These are phyloP conservation scores for Lacerta agilis DNA, from an alignment of 2,797 vertebrate genomes.

Conservation along the genomic window DNA sequence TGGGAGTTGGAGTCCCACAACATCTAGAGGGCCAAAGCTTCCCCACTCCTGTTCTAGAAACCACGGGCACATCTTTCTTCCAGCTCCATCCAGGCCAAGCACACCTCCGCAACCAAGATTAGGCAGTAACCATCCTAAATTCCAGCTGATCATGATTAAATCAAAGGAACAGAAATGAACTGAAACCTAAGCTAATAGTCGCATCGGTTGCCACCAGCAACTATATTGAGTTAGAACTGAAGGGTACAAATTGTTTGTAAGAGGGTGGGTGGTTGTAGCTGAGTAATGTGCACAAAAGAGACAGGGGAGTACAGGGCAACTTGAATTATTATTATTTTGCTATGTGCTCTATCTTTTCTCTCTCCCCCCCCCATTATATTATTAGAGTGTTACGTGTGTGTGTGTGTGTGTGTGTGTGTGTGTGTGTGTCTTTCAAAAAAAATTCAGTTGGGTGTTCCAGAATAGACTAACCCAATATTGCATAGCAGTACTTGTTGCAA, in stretches of 20 bases:
- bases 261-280: neutral
- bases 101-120: conserved; percentile 38
- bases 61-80: neutral
- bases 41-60: too few species aligned
- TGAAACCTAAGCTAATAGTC: conserved; percentile 48
- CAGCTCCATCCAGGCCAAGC: conserved; percentile 22
- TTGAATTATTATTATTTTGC: neutral
- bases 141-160: conserved; percentile 47
- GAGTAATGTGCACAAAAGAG: neutral
- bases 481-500: neutral
- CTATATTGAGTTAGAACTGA: conserved; percentile 43
- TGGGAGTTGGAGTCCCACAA: too few species aligned
- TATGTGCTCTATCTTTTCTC: neutral
- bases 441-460: neutral
- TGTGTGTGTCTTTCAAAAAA: neutral
- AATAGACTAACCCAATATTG: neutral
- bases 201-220: conserved; percentile 48
- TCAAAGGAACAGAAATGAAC: conserved; percentile 21
- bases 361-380: neutral
- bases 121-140: conserved; percentile 51
- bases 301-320: neutral
- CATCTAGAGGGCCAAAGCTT: too few species aligned
- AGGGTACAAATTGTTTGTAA: conserved; percentile 29
- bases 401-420: neutral
- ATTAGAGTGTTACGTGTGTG: neutral